Percentiles rank a stretch among this genome's conserved stretches.
These are phyloP conservation scores for Campoplex capitator DNA, from an alignment of 2,888 invertebrate genomes.

Conservation along the genomic window DNA sequence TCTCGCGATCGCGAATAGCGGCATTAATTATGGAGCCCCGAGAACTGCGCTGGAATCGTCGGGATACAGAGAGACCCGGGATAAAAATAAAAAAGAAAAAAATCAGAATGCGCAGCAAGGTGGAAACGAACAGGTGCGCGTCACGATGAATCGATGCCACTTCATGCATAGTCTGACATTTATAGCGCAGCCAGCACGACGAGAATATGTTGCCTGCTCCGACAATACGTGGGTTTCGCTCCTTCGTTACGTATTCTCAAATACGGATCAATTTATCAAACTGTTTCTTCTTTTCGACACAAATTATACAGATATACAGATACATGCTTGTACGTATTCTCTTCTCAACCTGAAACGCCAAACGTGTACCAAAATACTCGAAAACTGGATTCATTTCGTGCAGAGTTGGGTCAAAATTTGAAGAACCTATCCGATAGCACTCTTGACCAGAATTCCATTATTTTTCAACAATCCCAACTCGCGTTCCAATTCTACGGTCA, in stretches of 20 bases:
- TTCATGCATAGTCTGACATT: conserved; percentile 69
- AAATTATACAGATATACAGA: too few relatives aligned
- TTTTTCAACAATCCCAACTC: not conserved
- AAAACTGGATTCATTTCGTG: too few relatives aligned
- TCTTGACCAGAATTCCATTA: conserved; percentile 17
- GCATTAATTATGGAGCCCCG: conserved; percentile 58
- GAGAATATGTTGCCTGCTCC: conserved; percentile 21
- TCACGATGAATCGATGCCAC: conserved; percentile 65
- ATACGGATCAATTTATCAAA: conserved; percentile 66
- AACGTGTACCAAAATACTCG: too few relatives aligned
- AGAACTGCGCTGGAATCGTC: conserved; percentile 5
- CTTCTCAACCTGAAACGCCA: too few relatives aligned
- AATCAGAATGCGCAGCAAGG: conserved; percentile 65
- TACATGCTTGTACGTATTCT: too few relatives aligned
- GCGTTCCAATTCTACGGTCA: not conserved
- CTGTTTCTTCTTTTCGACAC: conserved; percentile 36
- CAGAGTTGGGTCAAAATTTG: conserved; percentile 14
- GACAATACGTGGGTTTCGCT: conserved; percentile 16
- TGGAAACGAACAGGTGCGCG: conserved; percentile 64
- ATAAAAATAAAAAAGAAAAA: not conserved
- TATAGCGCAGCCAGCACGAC: conserved; percentile 59
- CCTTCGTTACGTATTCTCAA: conserved; percentile 53
- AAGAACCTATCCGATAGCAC: not conserved
- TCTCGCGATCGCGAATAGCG: conserved; percentile 52
- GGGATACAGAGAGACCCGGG: conserved; percentile 1